Evolutionary conservation across 2,888 invertebrate species (phyloP), one percentile per base, ranked within the genome.

Genomic region (Platerodrilus igneus): DNA sequence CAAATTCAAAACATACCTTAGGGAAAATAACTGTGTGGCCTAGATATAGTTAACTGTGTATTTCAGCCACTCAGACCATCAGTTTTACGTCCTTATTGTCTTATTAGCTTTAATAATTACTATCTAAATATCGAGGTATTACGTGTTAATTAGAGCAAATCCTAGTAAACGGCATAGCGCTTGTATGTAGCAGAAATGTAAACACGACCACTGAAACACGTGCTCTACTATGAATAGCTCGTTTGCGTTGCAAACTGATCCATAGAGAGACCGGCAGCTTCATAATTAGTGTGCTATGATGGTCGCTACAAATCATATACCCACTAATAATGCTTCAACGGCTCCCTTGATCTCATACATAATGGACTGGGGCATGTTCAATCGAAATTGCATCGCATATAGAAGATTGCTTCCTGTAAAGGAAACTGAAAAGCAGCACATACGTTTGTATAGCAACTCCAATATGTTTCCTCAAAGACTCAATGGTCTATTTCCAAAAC

Each of bases 141-240:
- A 23, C 42, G 16, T 25, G 38, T 43, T 43, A 43, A 43, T 43
- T 43, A 43, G 39, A 21, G 17, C 22, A 43, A 43, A 43, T 43
- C 43, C 35, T 42, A 26, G 34, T 29, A 42, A 28, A 36, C 30
- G 30, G 20, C 25, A 26, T 21, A 22, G 25, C 16, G 40, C 25
- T 8, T 17, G 18, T 33, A 21, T 15, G 16, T 16, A 29, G 29
- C 25, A 36, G 40, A 44, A 40, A 46, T 43, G 38, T 38, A 43
- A 43, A 43, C 29, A 39, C 30, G 18, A 37, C 18, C 31, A 27
- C 35, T 39, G 17, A 39, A 47, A 45, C 52, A 50, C 48, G 52
- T 50, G 50, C 50, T 33, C 32, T 32, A 40, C 41, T 44, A 48
- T 52, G 52, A 50, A 52, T 52, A 52, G 50, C 52, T 52, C 52